phyloP scores from a whole-genome alignment of 2,888 invertebrate species.

The Augiades crinisus region DNA sequence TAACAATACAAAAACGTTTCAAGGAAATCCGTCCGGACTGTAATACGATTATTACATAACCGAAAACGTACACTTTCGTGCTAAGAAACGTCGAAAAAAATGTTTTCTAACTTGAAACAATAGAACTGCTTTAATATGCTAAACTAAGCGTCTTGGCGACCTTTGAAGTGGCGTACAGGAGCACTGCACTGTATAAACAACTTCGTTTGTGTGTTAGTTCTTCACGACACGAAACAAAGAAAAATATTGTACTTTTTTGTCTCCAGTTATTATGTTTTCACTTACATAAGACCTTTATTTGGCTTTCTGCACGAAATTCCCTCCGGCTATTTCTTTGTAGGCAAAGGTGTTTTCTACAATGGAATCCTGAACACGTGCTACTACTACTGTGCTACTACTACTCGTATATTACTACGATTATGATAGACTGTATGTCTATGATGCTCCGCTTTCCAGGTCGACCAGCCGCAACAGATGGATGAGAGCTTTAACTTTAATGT shows the following conservation, averaged over 20 bases:
- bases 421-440: no score
- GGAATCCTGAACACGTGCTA: no score
- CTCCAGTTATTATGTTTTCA: not conserved
- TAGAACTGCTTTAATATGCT: conserved; percentile 5
- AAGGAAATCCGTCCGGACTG: no score
- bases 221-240: conserved; percentile 19
- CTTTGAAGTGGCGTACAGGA: conserved; percentile 14
- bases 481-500: no score
- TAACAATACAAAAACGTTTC: no score
- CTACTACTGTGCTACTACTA: no score
- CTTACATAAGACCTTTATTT: conserved; percentile 7
- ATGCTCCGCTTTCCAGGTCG: no score
- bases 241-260: conserved; percentile 11
- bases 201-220: conserved; percentile 15
- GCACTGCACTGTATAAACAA: conserved; percentile 14
- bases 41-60: no score
- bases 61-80: not conserved
- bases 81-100: not conserved
- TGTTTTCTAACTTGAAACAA: conserved; percentile 2
- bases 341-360: no score
- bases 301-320: not conserved
- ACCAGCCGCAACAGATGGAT: no score
- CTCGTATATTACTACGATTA: no score
- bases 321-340: no score
- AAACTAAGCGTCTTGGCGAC: conserved; percentile 24